Base-by-base conservation (phyloP, 2,888 invertebrate genomes). In the Cerceris ruficornis region DNA sequence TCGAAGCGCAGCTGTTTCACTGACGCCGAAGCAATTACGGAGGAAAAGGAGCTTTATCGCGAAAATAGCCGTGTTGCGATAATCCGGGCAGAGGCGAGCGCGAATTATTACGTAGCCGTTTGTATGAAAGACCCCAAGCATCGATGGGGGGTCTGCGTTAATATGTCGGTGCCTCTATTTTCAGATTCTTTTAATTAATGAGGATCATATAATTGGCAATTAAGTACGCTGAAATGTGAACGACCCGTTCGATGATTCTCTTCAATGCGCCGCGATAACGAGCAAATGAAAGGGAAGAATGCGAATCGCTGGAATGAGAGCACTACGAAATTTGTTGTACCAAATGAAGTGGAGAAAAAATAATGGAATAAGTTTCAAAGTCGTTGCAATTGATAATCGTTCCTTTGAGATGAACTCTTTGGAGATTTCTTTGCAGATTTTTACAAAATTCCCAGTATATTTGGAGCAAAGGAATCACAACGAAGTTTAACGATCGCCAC, bases 171-270 rank as follows among this genome's bases (percentile, higher is more conserved):
- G 81, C 85, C 85, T 87, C 82, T 87, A 88, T 89, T 90, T 87
- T 82, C 78, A 86, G 83, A 89, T 90, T 88, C 88, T 88, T 87
- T 85, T 90, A 90, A 91, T 91, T 90, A 91, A 91, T 90, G 87
- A 86, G 85, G 87, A 90, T 90, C 28, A 28, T 89, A 89, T 90
- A 91, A 90, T 91, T 90, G 89, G 87, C 90, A 90, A 90, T 90
- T 90, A 90, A 86, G 80, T 83, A 83, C 69, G 58, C 52, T 66
- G 55, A 41, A 58, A 68, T 17, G 69, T 67, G 55, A 54, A 64
- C 69, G 58, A 59, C 58, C 59, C 62, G 69, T 14, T 28, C 46
- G 42, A 14, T 62, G 46, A 49, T 41, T 39, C 17, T 6, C 1
- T 9, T 9, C 55, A 42, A 46, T 54, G 9, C 50, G 50, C 9